These are phyloP conservation scores for Actinernus sp. DNA, from an alignment of 92 coral and sea anemone species.

Conservation along the genomic window DNA sequence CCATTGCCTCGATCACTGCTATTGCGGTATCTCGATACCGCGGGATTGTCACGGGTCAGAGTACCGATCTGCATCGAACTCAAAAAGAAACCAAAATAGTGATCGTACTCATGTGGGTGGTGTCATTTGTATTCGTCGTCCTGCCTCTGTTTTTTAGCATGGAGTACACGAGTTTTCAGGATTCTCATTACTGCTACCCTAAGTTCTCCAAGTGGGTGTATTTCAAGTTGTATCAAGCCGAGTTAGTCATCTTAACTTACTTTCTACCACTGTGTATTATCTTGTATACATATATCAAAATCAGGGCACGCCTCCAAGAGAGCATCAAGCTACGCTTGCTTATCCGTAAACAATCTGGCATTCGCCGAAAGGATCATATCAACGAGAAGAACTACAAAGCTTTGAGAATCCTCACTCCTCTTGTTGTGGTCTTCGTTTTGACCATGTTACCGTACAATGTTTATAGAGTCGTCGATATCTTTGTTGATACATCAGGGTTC, in stretches of 20 bases:
- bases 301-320: slow-evolving; percentile 77
- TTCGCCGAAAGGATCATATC: slow-evolving; percentile 16
- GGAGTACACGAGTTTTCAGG: slow-evolving; percentile 44
- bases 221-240: slow-evolving; percentile 71
- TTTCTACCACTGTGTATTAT: slow-evolving; percentile 71
- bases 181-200: slow-evolving; percentile 57
- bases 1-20: slow-evolving; percentile 84
- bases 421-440: slow-evolving; percentile 72
- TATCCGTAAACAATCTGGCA: slow-evolving; percentile 73
- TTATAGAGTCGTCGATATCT: slow-evolving; percentile 73
- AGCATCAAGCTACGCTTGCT: slow-evolving; percentile 70
- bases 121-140: slow-evolving; percentile 73
- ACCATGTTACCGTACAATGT: slow-evolving; percentile 84
- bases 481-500: slow-evolving; percentile 56
- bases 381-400: slow-evolving; percentile 75
- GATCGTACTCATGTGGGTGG: slow-evolving; percentile 62
- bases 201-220: slow-evolving; percentile 50
- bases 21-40: slow-evolving; percentile 82
- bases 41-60: slow-evolving; percentile 83
- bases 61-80: slow-evolving; percentile 45
- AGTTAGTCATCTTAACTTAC: slow-evolving; percentile 62
- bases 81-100: slow-evolving; percentile 47
- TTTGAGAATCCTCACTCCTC: slow-evolving; percentile 73
- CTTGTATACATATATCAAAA: slow-evolving; percentile 72
- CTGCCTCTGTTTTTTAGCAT: slow-evolving; percentile 78